These are phyloP conservation scores for Paradoxurus hermaphroditus DNA, from an alignment of 2,113 vertebrate species.

Conservation along the genomic window DNA sequence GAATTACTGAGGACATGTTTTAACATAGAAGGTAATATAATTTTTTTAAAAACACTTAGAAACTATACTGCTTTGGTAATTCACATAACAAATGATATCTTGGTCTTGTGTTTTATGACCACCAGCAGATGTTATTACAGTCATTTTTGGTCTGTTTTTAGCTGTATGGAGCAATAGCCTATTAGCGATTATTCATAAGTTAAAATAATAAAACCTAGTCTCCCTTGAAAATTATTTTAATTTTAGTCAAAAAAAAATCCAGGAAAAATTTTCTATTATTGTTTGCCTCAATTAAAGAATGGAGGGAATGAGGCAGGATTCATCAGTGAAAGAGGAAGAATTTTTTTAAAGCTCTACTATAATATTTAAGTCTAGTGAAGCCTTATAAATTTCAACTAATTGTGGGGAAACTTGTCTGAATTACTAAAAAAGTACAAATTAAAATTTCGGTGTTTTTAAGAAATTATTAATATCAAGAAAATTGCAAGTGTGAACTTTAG, in stretches of 20 bases:
- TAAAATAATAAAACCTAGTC: conserved; percentile 26
- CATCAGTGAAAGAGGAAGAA: background rate
- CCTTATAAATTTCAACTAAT: background rate
- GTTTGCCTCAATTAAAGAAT: background rate
- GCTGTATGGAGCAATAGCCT: background rate
- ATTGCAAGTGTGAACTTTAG: background rate
- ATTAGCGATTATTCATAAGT: background rate
- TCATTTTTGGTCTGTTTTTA: conserved; percentile 16
- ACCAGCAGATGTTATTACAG: background rate
- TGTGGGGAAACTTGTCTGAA: background rate
- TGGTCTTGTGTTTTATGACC: conserved; percentile 11
- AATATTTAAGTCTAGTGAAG: conserved; percentile 24
- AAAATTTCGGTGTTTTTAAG: conserved; percentile 4
- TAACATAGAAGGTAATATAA: background rate
- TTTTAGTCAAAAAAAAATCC: conserved; percentile 30
- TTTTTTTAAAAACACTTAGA: background rate
- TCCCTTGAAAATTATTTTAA: conserved; percentile 31
- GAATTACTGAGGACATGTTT: conserved; percentile 6
- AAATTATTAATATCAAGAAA: conserved; percentile 11
- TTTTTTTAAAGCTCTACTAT: background rate
- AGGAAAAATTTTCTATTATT: background rate
- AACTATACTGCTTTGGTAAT: background rate
- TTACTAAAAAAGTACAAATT: conserved; percentile 43
- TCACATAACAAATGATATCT: background rate
- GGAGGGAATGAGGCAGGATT: background rate